Evolutionary conservation across 2,113 vertebrate genomes (phyloP).

Genomic region (Cavia porcellus): DNA sequence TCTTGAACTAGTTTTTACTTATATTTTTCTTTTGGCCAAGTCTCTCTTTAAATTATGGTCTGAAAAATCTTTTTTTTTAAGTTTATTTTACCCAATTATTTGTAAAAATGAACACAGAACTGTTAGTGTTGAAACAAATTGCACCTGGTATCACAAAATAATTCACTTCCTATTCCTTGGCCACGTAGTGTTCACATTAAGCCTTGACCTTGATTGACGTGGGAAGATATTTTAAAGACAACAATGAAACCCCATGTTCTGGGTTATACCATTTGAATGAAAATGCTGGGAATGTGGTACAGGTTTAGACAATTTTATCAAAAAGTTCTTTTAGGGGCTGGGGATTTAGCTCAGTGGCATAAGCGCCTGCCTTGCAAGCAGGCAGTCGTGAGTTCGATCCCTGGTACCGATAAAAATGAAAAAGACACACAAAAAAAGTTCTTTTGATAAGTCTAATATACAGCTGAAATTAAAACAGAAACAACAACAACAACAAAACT

Average conservation of each 20-base stretch:
- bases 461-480: background rate
- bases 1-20: background rate
- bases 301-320: background rate
- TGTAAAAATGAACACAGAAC: background rate
- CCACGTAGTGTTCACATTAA: background rate
- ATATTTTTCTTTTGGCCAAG: conserved; percentile 13
- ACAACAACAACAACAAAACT: background rate
- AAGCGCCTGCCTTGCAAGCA: no score
- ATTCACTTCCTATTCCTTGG: background rate
- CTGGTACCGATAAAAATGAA: no score
- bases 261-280: conserved; percentile 5
- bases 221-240: background rate
- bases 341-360: no score
- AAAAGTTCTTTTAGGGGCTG: background rate
- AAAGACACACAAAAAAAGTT: background rate
- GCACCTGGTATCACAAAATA: background rate
- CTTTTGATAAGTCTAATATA: background rate
- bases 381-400: no score
- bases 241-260: background rate
- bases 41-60: background rate
- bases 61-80: conserved; percentile 16
- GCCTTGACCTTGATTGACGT: background rate
- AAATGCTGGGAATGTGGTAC: background rate
- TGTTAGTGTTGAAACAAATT: conserved; percentile 28
- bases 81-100: background rate